Conservation (phyloP, 2,113 vertebrate species). For the Brienomyrus longianalis region DNA sequence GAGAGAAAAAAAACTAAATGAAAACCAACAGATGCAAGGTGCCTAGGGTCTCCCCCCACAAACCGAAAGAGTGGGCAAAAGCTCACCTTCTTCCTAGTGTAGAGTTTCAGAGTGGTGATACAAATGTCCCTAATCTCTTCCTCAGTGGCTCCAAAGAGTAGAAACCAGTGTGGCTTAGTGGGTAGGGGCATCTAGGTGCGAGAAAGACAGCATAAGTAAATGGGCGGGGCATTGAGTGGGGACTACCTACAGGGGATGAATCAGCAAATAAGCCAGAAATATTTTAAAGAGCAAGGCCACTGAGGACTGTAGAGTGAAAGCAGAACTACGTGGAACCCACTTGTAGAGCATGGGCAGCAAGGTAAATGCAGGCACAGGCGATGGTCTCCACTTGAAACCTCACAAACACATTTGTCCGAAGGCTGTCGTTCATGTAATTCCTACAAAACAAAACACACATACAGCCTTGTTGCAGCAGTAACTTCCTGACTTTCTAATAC, state of each 20-base stretch:
- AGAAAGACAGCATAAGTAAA: constrained; percentile 10
- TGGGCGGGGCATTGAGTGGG: not conserved
- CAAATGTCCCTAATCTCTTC: constrained; percentile 95
- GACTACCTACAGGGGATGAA: not conserved
- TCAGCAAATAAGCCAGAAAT: not conserved
- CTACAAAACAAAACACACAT: constrained; percentile 55
- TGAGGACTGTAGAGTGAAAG: not conserved
- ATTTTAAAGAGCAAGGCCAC: not conserved
- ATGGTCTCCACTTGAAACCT: constrained; percentile 95
- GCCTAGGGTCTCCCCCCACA: not conserved
- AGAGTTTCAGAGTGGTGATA: constrained; percentile 83
- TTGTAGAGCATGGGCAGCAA: constrained; percentile 91
- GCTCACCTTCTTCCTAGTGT: constrained; percentile 86
- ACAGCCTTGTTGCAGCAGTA: constrained; percentile 40
- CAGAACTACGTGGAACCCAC: constrained; percentile 44
- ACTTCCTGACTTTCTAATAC: constrained; percentile 14
- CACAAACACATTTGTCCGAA: constrained; percentile 94
- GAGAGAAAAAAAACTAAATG: not conserved
- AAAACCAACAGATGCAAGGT: not conserved
- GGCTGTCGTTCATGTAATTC: constrained; percentile 99
- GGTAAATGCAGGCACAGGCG: constrained; percentile 96
- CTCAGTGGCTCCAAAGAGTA: constrained; percentile 85
- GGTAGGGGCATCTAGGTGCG: constrained; percentile 78
- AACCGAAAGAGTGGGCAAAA: not conserved
- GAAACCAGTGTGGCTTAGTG: constrained; percentile 87